phyloP scores from a whole-genome alignment of 2,113 vertebrate species.

The Anarhynchus alexandrinus region DNA sequence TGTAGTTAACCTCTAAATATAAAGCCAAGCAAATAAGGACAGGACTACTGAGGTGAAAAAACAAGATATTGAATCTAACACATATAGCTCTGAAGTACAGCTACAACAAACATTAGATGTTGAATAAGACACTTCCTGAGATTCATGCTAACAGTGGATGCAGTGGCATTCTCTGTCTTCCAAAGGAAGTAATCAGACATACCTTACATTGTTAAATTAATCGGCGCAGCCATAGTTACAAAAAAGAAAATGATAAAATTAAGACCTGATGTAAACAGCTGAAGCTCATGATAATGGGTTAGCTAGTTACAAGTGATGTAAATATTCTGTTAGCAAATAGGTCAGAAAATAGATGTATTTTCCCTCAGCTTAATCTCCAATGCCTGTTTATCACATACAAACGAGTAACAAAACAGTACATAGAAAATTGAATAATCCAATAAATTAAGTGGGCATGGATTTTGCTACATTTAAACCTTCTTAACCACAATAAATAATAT shows the following conservation, averaged over 20 bases:
- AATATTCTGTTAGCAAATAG: background rate
- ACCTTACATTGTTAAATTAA: background rate
- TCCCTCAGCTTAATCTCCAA: background rate
- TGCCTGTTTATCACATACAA: background rate
- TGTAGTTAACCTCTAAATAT: background rate
- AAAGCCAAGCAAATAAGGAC: background rate
- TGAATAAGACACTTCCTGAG: background rate
- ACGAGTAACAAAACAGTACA: background rate
- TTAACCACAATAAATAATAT: background rate
- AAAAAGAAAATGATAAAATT: conserved; percentile 7
- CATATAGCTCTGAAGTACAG: background rate
- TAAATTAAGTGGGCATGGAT: background rate
- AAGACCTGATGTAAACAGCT: background rate
- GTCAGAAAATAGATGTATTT: background rate
- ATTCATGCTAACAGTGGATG: background rate
- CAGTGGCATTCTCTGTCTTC: background rate
- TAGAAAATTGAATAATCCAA: background rate
- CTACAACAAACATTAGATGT: background rate
- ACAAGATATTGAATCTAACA: background rate
- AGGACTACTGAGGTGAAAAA: background rate
- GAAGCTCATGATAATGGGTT: conserved; percentile 10
- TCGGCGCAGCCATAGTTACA: background rate
- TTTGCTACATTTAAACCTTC: background rate
- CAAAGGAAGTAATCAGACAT: conserved; percentile 13
- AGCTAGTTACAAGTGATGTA: background rate